Evolutionary conservation across 37 sponge, comb jelly and placozoan species (phyloP).

Genomic region (Axinella damicornis): DNA sequence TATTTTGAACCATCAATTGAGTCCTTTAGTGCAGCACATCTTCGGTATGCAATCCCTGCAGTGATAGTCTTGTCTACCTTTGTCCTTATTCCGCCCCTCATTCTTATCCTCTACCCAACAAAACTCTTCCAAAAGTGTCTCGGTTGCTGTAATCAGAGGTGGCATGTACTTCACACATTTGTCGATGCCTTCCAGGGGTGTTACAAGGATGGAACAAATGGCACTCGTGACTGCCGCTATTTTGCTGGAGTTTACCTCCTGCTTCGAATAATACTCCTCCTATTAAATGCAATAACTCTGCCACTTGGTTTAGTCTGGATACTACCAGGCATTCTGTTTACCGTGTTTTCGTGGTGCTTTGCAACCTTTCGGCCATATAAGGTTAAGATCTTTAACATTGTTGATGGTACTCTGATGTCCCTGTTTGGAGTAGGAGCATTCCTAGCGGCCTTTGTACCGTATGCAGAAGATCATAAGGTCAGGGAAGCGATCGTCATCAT

Average conservation of each 20-base stretch:
- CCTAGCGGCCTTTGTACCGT: no score
- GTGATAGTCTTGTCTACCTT: conserved; percentile 5
- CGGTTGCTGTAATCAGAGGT: neutral
- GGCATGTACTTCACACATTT: neutral
- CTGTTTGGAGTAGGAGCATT: no score
- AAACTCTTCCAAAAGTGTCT: conserved; percentile 8
- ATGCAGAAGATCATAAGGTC: no score
- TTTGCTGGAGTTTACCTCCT: conserved; percentile 12
- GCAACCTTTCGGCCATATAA: neutral
- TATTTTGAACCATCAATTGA: conserved; percentile 13
- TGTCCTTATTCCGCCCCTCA: neutral
- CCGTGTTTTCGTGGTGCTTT: neutral
- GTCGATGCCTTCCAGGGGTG: conserved; percentile 4
- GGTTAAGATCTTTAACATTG: neutral
- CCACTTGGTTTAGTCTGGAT: neutral
- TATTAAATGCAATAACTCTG: neutral
- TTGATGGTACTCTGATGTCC: neutral
- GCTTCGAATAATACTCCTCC: neutral
- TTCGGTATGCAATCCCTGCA: conserved; percentile 10
- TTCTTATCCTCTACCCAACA: conserved; percentile 28
- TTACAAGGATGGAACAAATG: conserved; percentile 26
- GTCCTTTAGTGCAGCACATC: neutral
- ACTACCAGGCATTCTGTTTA: neutral
- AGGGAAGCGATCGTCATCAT: no score
- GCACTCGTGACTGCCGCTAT: conserved; percentile 7